Evolutionary conservation across 2,113 vertebrate species (phyloP), one percentile per base, ranked within the genome.

Genomic region (Verasper variegatus): DNA sequence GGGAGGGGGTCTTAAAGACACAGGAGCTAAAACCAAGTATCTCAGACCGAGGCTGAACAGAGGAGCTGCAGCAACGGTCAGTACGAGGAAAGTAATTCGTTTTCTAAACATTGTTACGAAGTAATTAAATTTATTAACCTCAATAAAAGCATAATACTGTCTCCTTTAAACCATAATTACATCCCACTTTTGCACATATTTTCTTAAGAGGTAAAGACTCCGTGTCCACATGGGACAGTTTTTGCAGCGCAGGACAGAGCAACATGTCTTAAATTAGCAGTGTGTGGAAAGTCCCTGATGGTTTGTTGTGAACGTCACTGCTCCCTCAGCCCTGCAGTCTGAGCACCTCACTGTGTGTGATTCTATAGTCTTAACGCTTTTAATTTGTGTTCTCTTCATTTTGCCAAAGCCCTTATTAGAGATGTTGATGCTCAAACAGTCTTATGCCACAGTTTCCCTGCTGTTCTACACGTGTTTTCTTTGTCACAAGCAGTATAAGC

Each of bases 351-450:
- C 51, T 82, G 61, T 82, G 55, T 78, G 91, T 65, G 74, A 92
- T 95, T 85, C 76, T 87, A 74, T 66, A 84, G 88, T 89, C 86
- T 88, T 86, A 82, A 85, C 64, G 17, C 17, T 45, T 45, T 56
- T 85, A 18, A 75, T 95, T 91, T 93, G 92, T 92, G 40, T 68
- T 67, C 37, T 71, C 62, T 84, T 80, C 45, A 71, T 95, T 97
- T 97, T 96, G 96, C 96, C 96, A 98, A 92, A 86, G 59, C 65
- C 68, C 57, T 76, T 61, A 23, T 81, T 84, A 79, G 7, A 74
- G 40, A 75, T 57, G 59, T 84, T 15, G 55, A 70, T 86, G 61
- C 74, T 79, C 76, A 93, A 78, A 82, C 64, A 95, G 86, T 92
- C 82, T 88, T 83, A 86, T 2, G 54, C 78, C 80, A 84, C 74